phyloP scores from a whole-genome alignment of 2,797 vertebrate genomes.

The Aulostomus chinensis region DNA sequence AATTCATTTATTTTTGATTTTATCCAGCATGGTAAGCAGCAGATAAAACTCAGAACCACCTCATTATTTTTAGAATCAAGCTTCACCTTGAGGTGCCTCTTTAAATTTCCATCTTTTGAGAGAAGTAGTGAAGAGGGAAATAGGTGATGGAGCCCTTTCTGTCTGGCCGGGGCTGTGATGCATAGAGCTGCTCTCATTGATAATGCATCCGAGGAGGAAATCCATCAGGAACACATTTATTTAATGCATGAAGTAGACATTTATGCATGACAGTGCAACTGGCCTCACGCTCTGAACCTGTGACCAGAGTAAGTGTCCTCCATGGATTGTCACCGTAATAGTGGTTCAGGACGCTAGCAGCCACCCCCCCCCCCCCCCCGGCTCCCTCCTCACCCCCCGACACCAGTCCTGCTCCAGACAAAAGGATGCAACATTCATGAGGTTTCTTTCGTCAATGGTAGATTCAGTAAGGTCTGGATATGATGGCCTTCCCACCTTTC shows the following conservation, averaged over 20 bases:
- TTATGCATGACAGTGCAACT: conserved; percentile 51
- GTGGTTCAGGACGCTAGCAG: conserved; percentile 18
- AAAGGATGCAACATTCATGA: conserved; percentile 67
- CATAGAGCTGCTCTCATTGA: conserved; percentile 71
- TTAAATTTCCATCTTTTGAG: conserved; percentile 46
- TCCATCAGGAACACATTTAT: conserved; percentile 69
- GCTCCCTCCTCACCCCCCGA: too few species aligned
- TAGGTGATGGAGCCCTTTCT: conserved; percentile 47
- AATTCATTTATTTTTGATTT: too few species aligned
- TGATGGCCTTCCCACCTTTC: conserved; percentile 11
- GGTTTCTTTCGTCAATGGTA: conserved; percentile 35
- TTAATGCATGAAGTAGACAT: conserved; percentile 65
- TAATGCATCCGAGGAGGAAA: conserved; percentile 76
- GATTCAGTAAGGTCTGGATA: conserved; percentile 43
- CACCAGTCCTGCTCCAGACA: conserved; percentile 42
- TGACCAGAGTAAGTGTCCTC: conserved; percentile 42
- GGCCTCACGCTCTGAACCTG: conserved; percentile 35
- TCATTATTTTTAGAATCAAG: conserved; percentile 22
- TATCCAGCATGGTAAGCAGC: too few species aligned
- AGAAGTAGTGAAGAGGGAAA: conserved; percentile 49
- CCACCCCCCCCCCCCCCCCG: too few species aligned
- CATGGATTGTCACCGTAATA: conserved; percentile 14
- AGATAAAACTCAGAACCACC: conserved; percentile 3
- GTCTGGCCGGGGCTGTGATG: conserved; percentile 48
- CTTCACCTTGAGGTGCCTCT: conserved; percentile 40